Evolutionary conservation across 2,113 vertebrate species (phyloP).

Genomic region (Oreamnos americanus): DNA sequence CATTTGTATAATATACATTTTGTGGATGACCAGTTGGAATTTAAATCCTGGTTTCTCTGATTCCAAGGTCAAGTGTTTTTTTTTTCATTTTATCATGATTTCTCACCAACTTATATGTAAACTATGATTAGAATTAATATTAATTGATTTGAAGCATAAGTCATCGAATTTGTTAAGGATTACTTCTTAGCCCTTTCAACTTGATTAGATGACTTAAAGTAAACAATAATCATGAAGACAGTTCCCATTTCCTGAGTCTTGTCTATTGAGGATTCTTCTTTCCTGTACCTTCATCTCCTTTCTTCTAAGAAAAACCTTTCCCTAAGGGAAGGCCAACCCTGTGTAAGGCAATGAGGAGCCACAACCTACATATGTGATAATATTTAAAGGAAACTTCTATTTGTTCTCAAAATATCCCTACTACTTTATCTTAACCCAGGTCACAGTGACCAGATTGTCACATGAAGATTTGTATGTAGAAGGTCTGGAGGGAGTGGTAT

Average conservation of each 20-base stretch:
- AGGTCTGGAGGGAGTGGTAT: accelerated
- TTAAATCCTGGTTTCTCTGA: not conserved
- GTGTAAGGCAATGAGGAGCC: not conserved
- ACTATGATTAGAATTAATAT: not conserved
- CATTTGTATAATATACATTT: not conserved
- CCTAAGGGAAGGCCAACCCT: not conserved
- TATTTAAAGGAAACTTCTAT: not conserved
- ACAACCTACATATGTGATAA: not conserved
- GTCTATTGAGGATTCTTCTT: not conserved
- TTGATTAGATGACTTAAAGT: constrained; percentile 44
- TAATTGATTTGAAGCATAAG: not conserved
- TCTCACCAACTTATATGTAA: not conserved
- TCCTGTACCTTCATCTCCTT: not conserved
- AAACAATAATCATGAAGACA: not conserved
- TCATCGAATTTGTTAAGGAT: not conserved
- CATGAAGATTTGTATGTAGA: not conserved
- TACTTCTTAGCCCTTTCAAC: constrained; percentile 33
- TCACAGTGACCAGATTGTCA: not conserved
- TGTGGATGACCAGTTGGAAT: not conserved
- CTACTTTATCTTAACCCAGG: not conserved
- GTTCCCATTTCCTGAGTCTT: not conserved
- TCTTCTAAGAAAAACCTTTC: constrained; percentile 18
- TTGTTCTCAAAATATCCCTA: not conserved
- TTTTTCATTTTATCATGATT: not conserved
- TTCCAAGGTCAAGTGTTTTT: not conserved